Evolutionary conservation across 2,888 invertebrate genomes (phyloP).

Genomic region (Sthenelais limicola): DNA sequence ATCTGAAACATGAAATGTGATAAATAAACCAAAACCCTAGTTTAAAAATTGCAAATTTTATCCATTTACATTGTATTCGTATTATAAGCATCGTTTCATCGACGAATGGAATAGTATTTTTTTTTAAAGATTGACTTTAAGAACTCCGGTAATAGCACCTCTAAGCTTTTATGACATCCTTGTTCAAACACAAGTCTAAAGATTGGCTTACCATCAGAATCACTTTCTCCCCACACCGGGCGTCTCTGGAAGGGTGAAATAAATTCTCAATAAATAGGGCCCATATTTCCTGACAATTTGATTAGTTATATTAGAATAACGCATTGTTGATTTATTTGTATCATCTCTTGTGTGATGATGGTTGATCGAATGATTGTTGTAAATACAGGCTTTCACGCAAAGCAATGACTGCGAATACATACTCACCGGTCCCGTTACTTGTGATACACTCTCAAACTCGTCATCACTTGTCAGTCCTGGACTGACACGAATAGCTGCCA

Average conservation of each 20-base stretch:
- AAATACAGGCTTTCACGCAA: not conserved
- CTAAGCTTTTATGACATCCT: too few relatives aligned
- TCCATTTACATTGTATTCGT: too few relatives aligned
- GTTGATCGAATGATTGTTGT: not conserved
- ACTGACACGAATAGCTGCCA: slow-evolving; percentile 19
- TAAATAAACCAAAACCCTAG: too few relatives aligned
- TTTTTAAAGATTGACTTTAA: too few relatives aligned
- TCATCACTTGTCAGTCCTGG: slow-evolving; percentile 47
- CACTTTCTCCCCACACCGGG: slow-evolving; percentile 59
- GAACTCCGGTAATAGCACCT: too few relatives aligned
- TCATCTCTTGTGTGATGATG: not conserved
- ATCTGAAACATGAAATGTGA: too few relatives aligned
- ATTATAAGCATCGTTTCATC: too few relatives aligned
- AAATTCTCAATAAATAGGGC: too few relatives aligned
- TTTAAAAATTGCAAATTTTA: too few relatives aligned
- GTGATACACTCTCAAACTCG: slow-evolving; percentile 69
- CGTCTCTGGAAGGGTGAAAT: slow-evolving; percentile 56
- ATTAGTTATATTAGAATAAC: slow-evolving; percentile 11
- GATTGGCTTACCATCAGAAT: slow-evolving; percentile 54
- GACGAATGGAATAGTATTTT: too few relatives aligned
- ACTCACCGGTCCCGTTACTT: slow-evolving; percentile 68
- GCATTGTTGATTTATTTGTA: slow-evolving; percentile 15
- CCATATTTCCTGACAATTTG: too few relatives aligned
- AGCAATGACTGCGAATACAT: not conserved
- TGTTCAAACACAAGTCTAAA: too few relatives aligned